These are phyloP conservation scores for Pan troglodytes DNA, from an alignment of 2,113 vertebrate genomes.

Conservation along the genomic window NHGRI_mPanTro3-v2.1_pri NC_086015.1:38023501-38024000, in stretches of 20 bases:
- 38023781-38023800: not conserved
- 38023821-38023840: conserved; percentile 66
- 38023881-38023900: conserved; percentile 63
- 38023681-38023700: not conserved
- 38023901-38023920: conserved; percentile 60
- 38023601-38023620: conserved; percentile 42
- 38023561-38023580: conserved; percentile 41
- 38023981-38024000: conserved; percentile 63
- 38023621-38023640: conserved; percentile 50
- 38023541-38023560: conserved; percentile 3
- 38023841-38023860: conserved; percentile 39
- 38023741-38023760: not conserved
- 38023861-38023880: not conserved
- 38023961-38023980: conserved; percentile 60
- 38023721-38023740: not conserved
- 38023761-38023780: not conserved
- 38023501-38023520: conserved; percentile 39
- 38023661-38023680: not conserved
- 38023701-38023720: not conserved
- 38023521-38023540: conserved; percentile 49
- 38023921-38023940: not conserved
- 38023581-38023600: not conserved
- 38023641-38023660: conserved; percentile 23
- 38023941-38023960: conserved; percentile 56
- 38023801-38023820: conserved; percentile 53